Evolutionary conservation across 1,140 invertebrate genomes (phyloP).

Genomic region (Caenorhabditis remanei): DNA sequence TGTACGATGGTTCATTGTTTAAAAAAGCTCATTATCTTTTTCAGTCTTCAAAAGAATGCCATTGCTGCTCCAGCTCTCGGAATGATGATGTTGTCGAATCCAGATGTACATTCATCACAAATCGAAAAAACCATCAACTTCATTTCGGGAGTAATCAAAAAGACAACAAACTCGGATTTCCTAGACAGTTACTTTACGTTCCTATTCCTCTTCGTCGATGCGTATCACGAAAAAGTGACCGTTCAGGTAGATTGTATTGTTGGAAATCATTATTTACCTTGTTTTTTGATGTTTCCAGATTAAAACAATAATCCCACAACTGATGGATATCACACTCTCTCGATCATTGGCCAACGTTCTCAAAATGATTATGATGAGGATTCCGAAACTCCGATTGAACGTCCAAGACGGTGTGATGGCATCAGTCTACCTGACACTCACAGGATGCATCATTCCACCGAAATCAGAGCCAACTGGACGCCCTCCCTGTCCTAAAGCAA

Average conservation of each 20-base stretch:
- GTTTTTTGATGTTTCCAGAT: neutral
- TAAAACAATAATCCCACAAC: conserved; percentile 48
- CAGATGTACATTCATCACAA: conserved; percentile 18
- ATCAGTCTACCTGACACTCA: conserved; percentile 62
- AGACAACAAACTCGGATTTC: conserved; percentile 5
- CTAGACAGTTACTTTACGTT: conserved; percentile 51
- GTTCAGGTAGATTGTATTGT: neutral
- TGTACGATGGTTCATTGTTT: neutral
- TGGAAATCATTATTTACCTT: no score
- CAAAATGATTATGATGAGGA: conserved; percentile 88
- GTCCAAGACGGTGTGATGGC: conserved; percentile 88
- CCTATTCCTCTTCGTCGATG: conserved; percentile 35
- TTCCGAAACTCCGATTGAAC: conserved; percentile 88
- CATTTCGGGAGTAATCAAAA: conserved; percentile 12
- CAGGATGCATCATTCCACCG: conserved; percentile 13
- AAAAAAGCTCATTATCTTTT: neutral
- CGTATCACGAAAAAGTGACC: conserved; percentile 45
- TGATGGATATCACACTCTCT: conserved; percentile 38
- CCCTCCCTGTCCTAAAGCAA: neutral
- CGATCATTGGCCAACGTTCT: conserved; percentile 75
- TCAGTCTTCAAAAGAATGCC: neutral
- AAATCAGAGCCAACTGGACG: conserved; percentile 22
- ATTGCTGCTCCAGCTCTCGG: conserved; percentile 49
- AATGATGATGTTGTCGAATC: conserved; percentile 43
- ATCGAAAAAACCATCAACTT: conserved; percentile 8